A percentile compares a stretch with the other conserved stretches of the same genome.
These are phyloP conservation scores for Thymelicus lineola DNA, from an alignment of 2,888 invertebrate genomes.

Conservation along the genomic window DNA sequence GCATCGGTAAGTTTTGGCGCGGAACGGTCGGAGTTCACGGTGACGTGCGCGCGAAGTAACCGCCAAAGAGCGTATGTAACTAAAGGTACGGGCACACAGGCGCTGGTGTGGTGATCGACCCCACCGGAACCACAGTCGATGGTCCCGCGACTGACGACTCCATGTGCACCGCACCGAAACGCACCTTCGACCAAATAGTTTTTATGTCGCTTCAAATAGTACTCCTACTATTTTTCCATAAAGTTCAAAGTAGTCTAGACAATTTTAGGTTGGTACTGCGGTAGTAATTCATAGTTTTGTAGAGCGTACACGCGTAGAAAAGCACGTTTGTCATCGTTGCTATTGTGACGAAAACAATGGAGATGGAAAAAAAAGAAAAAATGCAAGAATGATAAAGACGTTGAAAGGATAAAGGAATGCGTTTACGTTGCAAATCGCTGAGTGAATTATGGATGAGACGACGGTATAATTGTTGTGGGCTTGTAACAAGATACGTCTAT, in stretches of 20 bases:
- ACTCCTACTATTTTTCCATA: constrained; percentile 41
- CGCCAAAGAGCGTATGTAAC: constrained; percentile 45
- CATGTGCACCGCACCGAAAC: constrained; percentile 83
- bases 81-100: constrained; percentile 70
- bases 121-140: constrained; percentile 85
- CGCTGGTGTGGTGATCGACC: constrained; percentile 83
- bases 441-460: constrained; percentile 35
- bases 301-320: constrained; percentile 78
- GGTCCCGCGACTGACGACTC: constrained; percentile 78
- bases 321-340: constrained; percentile 69
- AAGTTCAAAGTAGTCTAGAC: constrained; percentile 45
- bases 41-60: constrained; percentile 58
- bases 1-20: constrained; percentile 60
- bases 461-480: constrained; percentile 24
- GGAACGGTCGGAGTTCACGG: constrained; percentile 57
- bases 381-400: constrained; percentile 60
- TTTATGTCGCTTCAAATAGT: constrained; percentile 24
- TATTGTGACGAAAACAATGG: constrained; percentile 68
- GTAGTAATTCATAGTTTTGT: constrained; percentile 70
- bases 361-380: constrained; percentile 62
- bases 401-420: constrained; percentile 61
- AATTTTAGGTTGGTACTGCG: constrained; percentile 17
- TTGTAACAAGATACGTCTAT: constrained; percentile 21
- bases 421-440: constrained; percentile 36
- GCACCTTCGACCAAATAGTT: constrained; percentile 57